phyloP scores from a whole-genome alignment of 2,797 vertebrate genomes.

The Helostoma temminkii region DNA sequence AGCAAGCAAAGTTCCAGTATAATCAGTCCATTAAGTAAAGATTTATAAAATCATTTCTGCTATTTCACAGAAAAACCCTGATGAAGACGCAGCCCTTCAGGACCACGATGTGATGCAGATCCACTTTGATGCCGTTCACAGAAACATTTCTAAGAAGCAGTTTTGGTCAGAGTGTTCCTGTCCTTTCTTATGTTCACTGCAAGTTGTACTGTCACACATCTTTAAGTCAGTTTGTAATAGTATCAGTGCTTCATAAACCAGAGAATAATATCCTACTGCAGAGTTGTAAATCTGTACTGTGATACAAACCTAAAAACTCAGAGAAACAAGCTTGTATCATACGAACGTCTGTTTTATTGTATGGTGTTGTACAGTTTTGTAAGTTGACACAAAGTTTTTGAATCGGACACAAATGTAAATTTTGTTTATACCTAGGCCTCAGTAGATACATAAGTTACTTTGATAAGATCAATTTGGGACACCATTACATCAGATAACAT shows the following conservation, averaged over 20 bases:
- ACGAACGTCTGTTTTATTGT: conserved; percentile 79
- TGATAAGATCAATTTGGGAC: conserved; percentile 62
- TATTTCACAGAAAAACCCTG: conserved; percentile 52
- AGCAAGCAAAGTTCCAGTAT: not conserved
- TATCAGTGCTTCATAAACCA: not conserved
- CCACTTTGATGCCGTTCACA: not conserved
- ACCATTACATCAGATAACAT: conserved; percentile 59
- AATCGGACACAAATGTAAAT: conserved; percentile 54
- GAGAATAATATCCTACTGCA: not conserved
- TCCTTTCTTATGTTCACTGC: not conserved
- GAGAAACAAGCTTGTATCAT: conserved; percentile 34
- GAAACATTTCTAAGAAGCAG: not conserved
- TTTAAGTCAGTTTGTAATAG: not conserved
- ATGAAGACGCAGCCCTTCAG: conserved; percentile 9
- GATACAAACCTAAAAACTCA: conserved; percentile 30
- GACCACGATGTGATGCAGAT: not conserved
- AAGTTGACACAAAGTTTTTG: conserved; percentile 50
- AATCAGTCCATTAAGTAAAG: not conserved
- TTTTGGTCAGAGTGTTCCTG: not conserved
- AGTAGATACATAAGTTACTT: conserved; percentile 56
- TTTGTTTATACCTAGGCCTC: conserved; percentile 42
- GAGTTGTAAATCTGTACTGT: not conserved
- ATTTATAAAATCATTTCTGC: not conserved
- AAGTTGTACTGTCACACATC: too few species aligned
- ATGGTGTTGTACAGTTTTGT: conserved; percentile 67